These are phyloP conservation scores for Cryptotis parvus DNA, from an alignment of 2,113 vertebrate genomes.

Conservation along the genomic window DNA sequence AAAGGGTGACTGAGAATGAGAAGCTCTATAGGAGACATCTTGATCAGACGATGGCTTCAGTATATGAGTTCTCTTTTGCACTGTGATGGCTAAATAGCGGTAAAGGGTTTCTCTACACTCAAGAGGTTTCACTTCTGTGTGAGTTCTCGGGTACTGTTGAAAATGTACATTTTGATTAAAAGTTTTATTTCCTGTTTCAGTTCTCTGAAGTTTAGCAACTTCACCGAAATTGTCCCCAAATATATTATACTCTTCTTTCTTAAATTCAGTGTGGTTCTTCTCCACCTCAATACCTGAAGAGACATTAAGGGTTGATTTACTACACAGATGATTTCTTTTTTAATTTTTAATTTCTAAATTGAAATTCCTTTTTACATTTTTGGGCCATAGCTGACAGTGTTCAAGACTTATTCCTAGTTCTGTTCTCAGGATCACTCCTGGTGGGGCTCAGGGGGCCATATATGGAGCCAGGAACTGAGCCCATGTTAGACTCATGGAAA, in stretches of 20 bases:
- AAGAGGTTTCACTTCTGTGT: not conserved
- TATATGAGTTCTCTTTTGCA: not conserved
- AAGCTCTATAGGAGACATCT: not conserved
- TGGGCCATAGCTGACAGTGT: no score
- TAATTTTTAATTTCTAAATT: no score
- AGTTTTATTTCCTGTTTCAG: not conserved
- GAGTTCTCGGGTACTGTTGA: not conserved
- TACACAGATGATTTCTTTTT: no score
- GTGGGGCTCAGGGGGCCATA: no score
- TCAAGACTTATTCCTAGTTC: no score
- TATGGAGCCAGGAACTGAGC: no score
- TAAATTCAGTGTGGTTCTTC: not conserved
- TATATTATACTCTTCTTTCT: not conserved
- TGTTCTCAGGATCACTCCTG: no score
- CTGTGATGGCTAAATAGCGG: not conserved
- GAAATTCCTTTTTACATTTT: no score
- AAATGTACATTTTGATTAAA: not conserved
- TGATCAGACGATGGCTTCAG: not conserved
- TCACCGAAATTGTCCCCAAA: not conserved
- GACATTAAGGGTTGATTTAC: not conserved
- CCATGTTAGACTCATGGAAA: no score
- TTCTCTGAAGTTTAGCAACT: not conserved
- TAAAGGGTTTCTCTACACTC: not conserved
- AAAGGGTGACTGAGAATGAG: not conserved
- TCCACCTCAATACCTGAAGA: not conserved